Evolutionary conservation across 2,113 vertebrate species (phyloP).

Genomic region (Australoheros scitulus): DNA sequence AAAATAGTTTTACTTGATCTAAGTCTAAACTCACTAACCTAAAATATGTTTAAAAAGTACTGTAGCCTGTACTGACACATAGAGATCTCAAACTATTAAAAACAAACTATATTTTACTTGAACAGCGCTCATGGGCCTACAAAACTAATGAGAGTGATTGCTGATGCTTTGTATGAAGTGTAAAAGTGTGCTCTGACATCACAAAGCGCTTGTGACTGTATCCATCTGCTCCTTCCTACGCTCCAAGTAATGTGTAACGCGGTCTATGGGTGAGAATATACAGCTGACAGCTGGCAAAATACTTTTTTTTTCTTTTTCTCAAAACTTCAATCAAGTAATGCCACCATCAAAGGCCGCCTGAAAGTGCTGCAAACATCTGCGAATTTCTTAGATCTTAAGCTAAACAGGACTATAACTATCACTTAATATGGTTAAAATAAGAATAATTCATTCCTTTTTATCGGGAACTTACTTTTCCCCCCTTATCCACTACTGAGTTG

Average conservation of each 20-base stretch:
- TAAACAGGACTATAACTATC: too few relatives aligned
- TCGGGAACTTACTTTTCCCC: too few relatives aligned
- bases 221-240: conserved; percentile 54
- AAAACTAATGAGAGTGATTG: neutral
- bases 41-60: neutral
- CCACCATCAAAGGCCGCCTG: neutral
- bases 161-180: conserved; percentile 33
- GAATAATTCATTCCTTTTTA: too few relatives aligned
- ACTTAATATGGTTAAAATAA: too few relatives aligned
- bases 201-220: conserved; percentile 14
- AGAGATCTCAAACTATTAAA: neutral
- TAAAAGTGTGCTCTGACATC: conserved; percentile 1
- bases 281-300: conserved; percentile 50
- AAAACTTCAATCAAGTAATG: neutral
- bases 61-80: neutral
- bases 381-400: too few relatives aligned
- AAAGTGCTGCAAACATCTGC: neutral
- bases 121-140: neutral
- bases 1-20: neutral
- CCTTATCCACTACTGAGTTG: neutral
- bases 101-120: neutral
- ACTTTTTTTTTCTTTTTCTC: neutral
- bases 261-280: neutral
- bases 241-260: conserved; percentile 11
- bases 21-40: neutral